Conservation (phyloP, 2,888 invertebrate genomes). For the Palloptera scutellata region DNA sequence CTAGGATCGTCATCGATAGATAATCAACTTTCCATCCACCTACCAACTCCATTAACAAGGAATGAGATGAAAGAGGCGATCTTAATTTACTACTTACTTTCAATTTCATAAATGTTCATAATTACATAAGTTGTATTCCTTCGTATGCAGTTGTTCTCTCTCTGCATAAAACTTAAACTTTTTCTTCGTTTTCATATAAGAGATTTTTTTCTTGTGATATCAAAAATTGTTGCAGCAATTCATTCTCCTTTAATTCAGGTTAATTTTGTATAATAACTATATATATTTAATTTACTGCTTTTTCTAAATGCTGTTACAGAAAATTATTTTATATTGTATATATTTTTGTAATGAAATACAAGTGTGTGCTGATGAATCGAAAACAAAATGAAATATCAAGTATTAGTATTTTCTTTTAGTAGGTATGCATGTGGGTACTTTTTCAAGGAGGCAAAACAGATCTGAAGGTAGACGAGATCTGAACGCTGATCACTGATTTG, state of each 20-base stretch:
- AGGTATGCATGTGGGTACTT: too few species aligned
- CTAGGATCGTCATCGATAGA: neutral
- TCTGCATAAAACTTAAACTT: conserved; percentile 22
- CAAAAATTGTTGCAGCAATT: conserved; percentile 47
- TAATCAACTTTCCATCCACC: neutral
- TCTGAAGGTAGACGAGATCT: too few species aligned
- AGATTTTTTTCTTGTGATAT: conserved; percentile 48
- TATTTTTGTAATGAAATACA: conserved; percentile 42
- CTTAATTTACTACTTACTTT: conserved; percentile 27
- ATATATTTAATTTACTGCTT: conserved; percentile 35
- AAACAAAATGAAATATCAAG: conserved; percentile 22
- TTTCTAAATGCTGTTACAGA: conserved; percentile 38
- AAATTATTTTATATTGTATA: conserved; percentile 36
- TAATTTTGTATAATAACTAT: conserved; percentile 38
- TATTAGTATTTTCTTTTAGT: neutral
- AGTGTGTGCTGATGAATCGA: conserved; percentile 45
- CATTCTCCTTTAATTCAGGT: conserved; percentile 40
- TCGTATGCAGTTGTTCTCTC: neutral
- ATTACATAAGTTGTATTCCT: neutral
- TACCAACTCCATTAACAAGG: too few species aligned
- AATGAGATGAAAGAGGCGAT: conserved; percentile 23
- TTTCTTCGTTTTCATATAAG: conserved; percentile 33
- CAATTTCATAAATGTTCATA: conserved; percentile 27
- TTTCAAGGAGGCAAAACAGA: too few species aligned
- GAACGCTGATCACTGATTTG: too few species aligned